Conservation (phyloP, 2,113 vertebrate species). For the Seriola aureovittata region DNA sequence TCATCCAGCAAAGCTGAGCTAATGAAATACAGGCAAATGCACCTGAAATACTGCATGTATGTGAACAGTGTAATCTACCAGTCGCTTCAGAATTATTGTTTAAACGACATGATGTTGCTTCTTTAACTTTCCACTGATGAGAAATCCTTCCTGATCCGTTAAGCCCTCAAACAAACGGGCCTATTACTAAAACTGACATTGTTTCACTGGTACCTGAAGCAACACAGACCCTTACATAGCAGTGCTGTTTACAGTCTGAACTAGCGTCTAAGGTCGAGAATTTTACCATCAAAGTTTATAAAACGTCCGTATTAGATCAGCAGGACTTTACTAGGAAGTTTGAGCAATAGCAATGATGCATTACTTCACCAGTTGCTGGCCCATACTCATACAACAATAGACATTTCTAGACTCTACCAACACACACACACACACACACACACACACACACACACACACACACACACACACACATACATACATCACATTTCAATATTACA, state of each 20-base stretch:
- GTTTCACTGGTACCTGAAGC: neutral
- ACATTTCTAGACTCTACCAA: neutral
- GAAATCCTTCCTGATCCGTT: no score
- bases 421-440: neutral
- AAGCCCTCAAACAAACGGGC: no score
- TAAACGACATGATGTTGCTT: no score
- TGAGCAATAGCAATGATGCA: slow-evolving; percentile 41
- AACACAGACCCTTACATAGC: neutral
- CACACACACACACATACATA: no score
- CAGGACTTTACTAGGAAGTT: neutral
- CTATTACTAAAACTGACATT: neutral
- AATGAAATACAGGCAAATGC: slow-evolving; percentile 16
- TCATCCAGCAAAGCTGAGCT: slow-evolving; percentile 16
- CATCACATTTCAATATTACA: slow-evolving; percentile 22
- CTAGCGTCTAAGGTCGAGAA: neutral
- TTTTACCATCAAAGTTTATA: slow-evolving; percentile 11
- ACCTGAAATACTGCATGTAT: no score
- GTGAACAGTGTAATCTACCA: no score
- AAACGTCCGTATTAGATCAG: slow-evolving; percentile 14
- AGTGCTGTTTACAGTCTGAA: neutral
- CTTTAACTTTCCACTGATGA: no score
- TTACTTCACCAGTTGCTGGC: slow-evolving; percentile 11
- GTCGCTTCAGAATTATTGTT: no score
- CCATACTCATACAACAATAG: slow-evolving; percentile 1
- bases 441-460: neutral